These are phyloP conservation scores for Cerceris rybyensis DNA, from an alignment of 2,888 invertebrate genomes.

Conservation along the genomic window DNA sequence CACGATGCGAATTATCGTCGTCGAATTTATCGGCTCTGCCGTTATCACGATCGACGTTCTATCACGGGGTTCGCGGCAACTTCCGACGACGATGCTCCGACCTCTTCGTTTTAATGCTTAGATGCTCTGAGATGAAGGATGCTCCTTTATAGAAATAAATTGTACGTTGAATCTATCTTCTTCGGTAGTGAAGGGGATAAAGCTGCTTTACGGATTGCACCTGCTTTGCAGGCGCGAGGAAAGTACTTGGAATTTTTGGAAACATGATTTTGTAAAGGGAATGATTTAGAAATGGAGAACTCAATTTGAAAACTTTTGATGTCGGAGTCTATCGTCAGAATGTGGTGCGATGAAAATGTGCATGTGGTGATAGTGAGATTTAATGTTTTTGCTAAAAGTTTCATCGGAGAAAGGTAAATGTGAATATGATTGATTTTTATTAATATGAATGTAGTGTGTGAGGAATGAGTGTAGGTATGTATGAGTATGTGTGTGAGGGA, in stretches of 20 bases:
- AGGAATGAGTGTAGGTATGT: no score
- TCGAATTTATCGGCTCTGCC: conserved; percentile 68
- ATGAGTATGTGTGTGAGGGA: no score
- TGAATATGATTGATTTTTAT: no score
- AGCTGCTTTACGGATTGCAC: neutral
- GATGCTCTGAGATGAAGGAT: neutral
- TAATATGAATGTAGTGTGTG: no score
- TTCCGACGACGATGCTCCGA: neutral
- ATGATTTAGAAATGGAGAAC: no score
- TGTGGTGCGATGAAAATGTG: no score
- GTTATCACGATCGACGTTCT: conserved; percentile 68
- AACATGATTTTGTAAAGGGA: neutral
- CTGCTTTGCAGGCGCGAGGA: neutral
- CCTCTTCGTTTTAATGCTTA: neutral
- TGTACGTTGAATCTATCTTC: neutral
- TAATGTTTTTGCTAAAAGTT: no score
- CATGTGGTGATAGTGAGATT: no score
- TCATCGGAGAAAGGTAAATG: no score
- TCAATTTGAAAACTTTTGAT: no score
- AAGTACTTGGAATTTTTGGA: neutral
- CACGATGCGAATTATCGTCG: conserved; percentile 68
- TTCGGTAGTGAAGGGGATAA: neutral
- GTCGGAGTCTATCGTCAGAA: no score
- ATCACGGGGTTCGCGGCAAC: conserved; percentile 3
- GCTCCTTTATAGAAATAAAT: neutral